phyloP scores from a whole-genome alignment of 1,140 invertebrate species.

The Rhizoglyphus robini region DNA sequence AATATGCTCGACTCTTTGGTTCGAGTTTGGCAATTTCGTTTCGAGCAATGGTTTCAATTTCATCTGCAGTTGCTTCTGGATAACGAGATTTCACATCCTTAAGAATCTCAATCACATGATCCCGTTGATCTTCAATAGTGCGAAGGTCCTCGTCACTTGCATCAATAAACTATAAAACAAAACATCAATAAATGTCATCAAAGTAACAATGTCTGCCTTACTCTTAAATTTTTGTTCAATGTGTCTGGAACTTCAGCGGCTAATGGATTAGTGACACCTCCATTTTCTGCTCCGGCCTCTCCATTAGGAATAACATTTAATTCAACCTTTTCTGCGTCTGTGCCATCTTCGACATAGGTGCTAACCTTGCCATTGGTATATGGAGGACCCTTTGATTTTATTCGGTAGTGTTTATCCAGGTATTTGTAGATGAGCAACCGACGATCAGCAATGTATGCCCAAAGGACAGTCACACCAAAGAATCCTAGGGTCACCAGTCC shows the following conservation, averaged over 20 bases:
- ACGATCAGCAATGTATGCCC: slow-evolving; percentile 91
- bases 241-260: too few species aligned
- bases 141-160: slow-evolving; percentile 48
- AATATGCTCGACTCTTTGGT: slow-evolving; percentile 91
- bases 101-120: slow-evolving; percentile 79
- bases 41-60: slow-evolving; percentile 84
- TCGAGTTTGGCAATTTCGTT: slow-evolving; percentile 84
- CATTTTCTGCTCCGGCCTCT: not conserved
- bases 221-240: slow-evolving; percentile 6
- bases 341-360: not conserved
- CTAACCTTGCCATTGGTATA: not conserved
- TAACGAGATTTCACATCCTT: slow-evolving; percentile 73
- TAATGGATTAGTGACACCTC: too few species aligned
- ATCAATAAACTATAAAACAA: slow-evolving; percentile 23
- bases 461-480: slow-evolving; percentile 87
- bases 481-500: slow-evolving; percentile 81
- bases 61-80: slow-evolving; percentile 65
- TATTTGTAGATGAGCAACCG: slow-evolving; percentile 78
- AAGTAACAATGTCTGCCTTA: not conserved
- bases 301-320: slow-evolving; percentile 1
- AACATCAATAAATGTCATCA: not conserved
- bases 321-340: not conserved
- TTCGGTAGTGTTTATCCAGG: slow-evolving; percentile 68
- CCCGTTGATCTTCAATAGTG: slow-evolving; percentile 77
- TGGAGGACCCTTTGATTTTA: not conserved